phyloP scores from a whole-genome alignment of 2,888 invertebrate species.

The Drosophila parthenogenetica region DNA sequence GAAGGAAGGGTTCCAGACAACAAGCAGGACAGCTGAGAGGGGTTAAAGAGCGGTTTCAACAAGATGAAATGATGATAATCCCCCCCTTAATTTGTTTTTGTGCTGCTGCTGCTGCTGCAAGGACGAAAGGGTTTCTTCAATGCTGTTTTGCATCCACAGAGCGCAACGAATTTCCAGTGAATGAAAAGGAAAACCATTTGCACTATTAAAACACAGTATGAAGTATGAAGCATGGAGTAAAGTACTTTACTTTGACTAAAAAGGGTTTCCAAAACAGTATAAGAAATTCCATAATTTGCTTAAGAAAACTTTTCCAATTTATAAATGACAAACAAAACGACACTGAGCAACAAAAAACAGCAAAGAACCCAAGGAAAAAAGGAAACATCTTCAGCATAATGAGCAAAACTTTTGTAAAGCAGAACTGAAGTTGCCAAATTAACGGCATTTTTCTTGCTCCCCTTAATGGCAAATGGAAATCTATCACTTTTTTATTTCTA shows the following conservation, averaged over 20 bases:
- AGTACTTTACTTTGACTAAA: not conserved
- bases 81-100: constrained; percentile 73
- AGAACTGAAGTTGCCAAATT: constrained; percentile 50
- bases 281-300: constrained; percentile 76
- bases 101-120: constrained; percentile 26
- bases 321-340: constrained; percentile 80
- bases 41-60: constrained; percentile 20
- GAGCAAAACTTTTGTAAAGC: constrained; percentile 55
- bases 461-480: constrained; percentile 8
- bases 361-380: not conserved
- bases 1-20: constrained; percentile 52
- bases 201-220: constrained; percentile 46
- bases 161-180: constrained; percentile 51
- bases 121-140: constrained; percentile 58
- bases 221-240: constrained; percentile 12
- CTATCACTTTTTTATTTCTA: constrained; percentile 51
- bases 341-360: constrained; percentile 22
- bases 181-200: constrained; percentile 49
- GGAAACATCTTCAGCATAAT: constrained; percentile 51
- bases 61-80: constrained; percentile 72
- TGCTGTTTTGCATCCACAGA: constrained; percentile 52
- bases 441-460: constrained; percentile 54
- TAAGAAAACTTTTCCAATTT: constrained; percentile 82
- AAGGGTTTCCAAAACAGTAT: constrained; percentile 6
- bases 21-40: not conserved